Evolutionary conservation across 2,888 invertebrate species (phyloP).

Genomic region (Hyles lineata): DNA sequence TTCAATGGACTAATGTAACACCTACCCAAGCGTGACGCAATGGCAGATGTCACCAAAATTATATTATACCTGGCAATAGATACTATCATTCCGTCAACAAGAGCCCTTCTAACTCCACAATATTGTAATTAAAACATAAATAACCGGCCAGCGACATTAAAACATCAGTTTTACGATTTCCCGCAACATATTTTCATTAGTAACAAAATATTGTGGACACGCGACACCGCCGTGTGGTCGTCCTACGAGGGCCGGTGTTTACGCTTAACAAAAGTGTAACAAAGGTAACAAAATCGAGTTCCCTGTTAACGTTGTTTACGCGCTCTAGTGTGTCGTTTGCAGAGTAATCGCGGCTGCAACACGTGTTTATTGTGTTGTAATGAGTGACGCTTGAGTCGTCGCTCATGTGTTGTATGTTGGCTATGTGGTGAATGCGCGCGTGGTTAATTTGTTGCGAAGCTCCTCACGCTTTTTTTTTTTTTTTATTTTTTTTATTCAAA

Average conservation of each 20-base stretch:
- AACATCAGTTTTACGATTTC: neutral
- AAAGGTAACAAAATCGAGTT: neutral
- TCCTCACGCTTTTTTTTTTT: too few relatives aligned
- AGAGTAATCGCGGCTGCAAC: neutral
- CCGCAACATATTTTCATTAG: neutral
- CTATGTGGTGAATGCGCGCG: neutral
- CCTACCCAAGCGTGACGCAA: too few relatives aligned
- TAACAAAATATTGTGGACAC: constrained; percentile 5
- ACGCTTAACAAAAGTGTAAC: neutral
- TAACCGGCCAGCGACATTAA: neutral
- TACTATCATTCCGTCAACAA: too few relatives aligned
- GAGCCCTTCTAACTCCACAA: too few relatives aligned
- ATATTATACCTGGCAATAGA: too few relatives aligned
- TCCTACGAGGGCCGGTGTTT: neutral
- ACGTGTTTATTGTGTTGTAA: constrained; percentile 5
- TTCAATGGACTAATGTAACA: too few relatives aligned
- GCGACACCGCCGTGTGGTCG: constrained; percentile 5
- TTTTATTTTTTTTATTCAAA: too few relatives aligned
- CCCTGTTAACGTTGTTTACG: neutral
- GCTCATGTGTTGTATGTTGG: neutral
- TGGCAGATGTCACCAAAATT: too few relatives aligned
- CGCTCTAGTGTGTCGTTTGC: neutral
- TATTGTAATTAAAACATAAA: too few relatives aligned
- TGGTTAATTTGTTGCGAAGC: neutral
- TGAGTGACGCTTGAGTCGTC: neutral